Evolutionary conservation across 1,140 invertebrate species (phyloP).

Genomic region (Lineus longissimus): DNA sequence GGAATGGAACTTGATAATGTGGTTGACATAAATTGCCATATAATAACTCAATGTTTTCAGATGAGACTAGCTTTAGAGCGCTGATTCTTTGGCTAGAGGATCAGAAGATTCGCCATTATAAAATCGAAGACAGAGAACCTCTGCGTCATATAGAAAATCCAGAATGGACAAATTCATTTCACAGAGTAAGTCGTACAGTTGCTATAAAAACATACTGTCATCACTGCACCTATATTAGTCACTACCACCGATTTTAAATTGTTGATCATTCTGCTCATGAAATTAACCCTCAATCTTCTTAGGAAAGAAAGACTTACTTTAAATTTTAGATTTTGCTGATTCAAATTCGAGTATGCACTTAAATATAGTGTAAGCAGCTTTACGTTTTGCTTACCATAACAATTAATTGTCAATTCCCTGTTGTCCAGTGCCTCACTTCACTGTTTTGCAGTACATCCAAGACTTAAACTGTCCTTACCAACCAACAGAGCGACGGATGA

Average conservation of each 20-base stretch:
- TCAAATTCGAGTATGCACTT: background rate
- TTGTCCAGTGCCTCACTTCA: no score
- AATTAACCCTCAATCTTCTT: no score
- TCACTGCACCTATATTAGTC: no score
- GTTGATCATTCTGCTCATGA: no score
- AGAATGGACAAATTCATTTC: constrained; percentile 70
- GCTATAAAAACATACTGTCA: no score
- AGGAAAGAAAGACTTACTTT: no score
- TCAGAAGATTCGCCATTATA: constrained; percentile 86
- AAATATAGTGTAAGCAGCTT: background rate
- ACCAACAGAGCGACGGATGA: constrained; percentile 60
- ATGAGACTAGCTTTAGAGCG: constrained; percentile 73
- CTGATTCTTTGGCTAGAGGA: constrained; percentile 88
- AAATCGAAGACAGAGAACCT: constrained; percentile 73
- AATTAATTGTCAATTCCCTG: no score
- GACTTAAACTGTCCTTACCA: constrained; percentile 65
- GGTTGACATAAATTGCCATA: no score
- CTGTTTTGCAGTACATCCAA: constrained; percentile 64
- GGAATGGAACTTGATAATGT: constrained; percentile 3
- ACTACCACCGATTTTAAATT: no score
- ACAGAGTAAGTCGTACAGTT: constrained; percentile 44
- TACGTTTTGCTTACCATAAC: no score
- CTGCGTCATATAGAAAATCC: constrained; percentile 64
- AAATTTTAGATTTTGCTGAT: no score
- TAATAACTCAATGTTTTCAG: constrained; percentile 51